Evolutionary conservation across 1,140 invertebrate genomes (phyloP), one percentile per base, ranked within the genome.

Genomic region (Whitmania pigra): DNA sequence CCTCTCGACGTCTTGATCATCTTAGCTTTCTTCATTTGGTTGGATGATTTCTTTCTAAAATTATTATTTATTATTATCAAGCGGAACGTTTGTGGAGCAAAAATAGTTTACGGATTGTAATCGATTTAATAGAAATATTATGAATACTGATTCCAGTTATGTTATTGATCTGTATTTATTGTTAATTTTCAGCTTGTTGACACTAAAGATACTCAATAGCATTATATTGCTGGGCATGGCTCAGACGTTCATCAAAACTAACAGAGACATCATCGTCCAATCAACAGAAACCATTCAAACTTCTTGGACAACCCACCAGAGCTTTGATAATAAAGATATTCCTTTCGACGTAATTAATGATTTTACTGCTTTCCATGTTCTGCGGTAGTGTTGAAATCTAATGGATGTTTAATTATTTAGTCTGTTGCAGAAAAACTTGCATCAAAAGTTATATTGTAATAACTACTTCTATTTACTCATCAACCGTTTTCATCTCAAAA

Each of bases 201-300:
- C 90, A 0, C 84, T 93, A 73, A 88, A 94, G 76, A 86, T 97
- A 20, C 84, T 94, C 9, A 90, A 89, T 74, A 94, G 90, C 73
- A 87, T 97, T 22, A 85, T 93, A 20, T 88, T 97, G 20, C 82
- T 97, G 55, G 93, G 93, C 0, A 88, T 88, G 76, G 92, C 93
- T 0, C 93, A 91, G 79, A 87, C 90, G 77, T 82, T 93, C 31
- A 93, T 95, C 76, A 83, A 87, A 49, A 87, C 88, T 67, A 89
- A 92, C 78, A 85, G 88, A 75, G 85, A 76, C 53, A 55, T 76
- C 83, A 79, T 72, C 72, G 25, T 74, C 60, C 20, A 68, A 49
- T 53, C 71, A 4, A 49, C 43, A 15, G 43, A 49, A 17, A 49
- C 43, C 43, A 49, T 49, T 49, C 43, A 49, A 17, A 49, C 0